phyloP scores from a whole-genome alignment of 2,888 invertebrate genomes.

The Drosophila quasianomalipes region DNA sequence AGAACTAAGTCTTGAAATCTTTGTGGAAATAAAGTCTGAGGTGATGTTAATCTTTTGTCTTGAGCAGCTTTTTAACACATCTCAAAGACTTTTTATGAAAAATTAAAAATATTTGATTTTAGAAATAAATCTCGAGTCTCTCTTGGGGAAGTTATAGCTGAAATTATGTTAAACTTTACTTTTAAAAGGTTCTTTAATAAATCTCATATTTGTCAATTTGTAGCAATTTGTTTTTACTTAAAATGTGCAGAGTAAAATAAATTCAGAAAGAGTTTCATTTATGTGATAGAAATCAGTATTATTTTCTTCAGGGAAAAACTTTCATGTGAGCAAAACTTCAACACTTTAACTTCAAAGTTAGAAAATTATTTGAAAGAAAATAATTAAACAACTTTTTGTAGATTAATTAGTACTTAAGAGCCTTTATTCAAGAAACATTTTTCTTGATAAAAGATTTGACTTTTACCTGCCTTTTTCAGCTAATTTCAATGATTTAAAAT shows the following conservation, averaged over 20 bases:
- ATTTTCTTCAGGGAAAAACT: rapidly evolving
- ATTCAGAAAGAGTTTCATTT: background rate
- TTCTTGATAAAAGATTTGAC: too few relatives aligned
- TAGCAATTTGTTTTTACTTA: rapidly evolving
- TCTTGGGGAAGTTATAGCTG: background rate
- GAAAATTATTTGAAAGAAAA: background rate
- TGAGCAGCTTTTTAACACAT: background rate
- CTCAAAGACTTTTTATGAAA: background rate
- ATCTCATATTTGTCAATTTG: background rate
- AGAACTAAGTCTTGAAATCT: background rate
- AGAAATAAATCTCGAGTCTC: background rate
- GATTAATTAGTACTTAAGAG: background rate
- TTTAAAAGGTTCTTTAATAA: background rate
- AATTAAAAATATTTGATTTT: background rate
- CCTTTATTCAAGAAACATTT: background rate
- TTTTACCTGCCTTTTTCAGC: background rate
- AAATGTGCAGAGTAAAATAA: background rate
- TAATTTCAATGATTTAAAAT: background rate
- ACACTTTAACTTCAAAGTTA: background rate
- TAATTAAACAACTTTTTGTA: too few relatives aligned
- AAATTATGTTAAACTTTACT: background rate
- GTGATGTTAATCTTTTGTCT: background rate
- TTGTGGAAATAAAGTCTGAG: background rate
- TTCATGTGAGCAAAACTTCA: background rate
- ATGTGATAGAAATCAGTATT: background rate